A percentile compares a stretch with the other conserved stretches of the same genome.
Conservation (phyloP, 2,797 vertebrate genomes). For the Falco berigora region DNA sequence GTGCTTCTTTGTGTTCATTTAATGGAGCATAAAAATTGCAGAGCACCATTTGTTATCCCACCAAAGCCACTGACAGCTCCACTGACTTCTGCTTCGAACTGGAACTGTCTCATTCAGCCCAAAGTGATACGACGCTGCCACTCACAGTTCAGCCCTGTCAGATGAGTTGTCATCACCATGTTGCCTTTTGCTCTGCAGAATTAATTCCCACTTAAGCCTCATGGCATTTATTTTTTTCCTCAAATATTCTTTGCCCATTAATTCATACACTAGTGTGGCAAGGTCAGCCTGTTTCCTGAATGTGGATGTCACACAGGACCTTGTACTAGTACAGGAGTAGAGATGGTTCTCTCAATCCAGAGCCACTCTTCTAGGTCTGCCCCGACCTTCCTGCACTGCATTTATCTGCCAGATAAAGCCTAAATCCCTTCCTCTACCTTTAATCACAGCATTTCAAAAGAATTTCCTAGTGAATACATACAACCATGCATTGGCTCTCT, state of each 20-base stretch:
- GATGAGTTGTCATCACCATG: not conserved
- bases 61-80: not conserved
- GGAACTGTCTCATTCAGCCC: not conserved
- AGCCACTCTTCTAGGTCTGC: not conserved
- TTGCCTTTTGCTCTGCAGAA: not conserved
- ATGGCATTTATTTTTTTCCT: not conserved
- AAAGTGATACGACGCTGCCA: not conserved
- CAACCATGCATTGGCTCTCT: not conserved
- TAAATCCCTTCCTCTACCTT: not conserved
- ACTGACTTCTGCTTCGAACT: not conserved
- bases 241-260: not conserved
- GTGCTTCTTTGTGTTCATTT: not conserved
- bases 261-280: not conserved
- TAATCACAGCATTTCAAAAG: not conserved
- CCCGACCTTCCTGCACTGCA: not conserved
- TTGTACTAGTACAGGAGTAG: fast-evolving
- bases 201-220: not conserved
- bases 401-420: not conserved
- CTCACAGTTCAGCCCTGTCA: not conserved
- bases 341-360: too few species aligned
- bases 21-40: not conserved
- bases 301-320: not conserved
- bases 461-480: not conserved
- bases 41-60: not conserved
- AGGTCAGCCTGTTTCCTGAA: not conserved